Conservation (phyloP, 2,113 vertebrate genomes). For the Oncorhynchus tshawytscha region DNA sequence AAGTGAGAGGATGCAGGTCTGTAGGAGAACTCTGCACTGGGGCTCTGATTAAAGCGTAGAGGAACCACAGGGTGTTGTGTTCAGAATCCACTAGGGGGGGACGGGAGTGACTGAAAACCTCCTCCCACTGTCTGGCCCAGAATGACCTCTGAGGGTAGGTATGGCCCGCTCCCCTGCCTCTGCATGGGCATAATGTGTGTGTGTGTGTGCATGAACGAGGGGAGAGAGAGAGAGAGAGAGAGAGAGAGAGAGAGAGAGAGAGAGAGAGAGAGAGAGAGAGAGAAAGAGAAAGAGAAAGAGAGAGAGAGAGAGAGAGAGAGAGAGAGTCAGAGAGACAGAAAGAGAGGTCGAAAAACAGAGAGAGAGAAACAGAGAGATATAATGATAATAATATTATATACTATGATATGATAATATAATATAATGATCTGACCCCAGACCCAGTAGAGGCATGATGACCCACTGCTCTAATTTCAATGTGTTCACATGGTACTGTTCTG, state of each 20-base stretch:
- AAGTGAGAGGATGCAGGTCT: slow-evolving; percentile 58
- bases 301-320: neutral
- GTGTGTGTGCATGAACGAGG: neutral
- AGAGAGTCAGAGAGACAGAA: neutral
- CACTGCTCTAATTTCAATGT: neutral
- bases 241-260: neutral
- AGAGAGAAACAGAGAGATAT: neutral
- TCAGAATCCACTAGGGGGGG: slow-evolving; percentile 30
- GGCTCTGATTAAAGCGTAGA: slow-evolving; percentile 50
- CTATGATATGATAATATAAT: neutral
- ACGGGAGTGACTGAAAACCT: slow-evolving; percentile 53
- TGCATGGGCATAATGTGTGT: slow-evolving; percentile 5
- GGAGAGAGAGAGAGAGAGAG: neutral
- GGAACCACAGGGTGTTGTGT: slow-evolving; percentile 58
- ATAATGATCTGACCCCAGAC: neutral
- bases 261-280: neutral
- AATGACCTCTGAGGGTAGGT: slow-evolving; percentile 25
- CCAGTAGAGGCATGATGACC: neutral
- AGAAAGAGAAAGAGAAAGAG: neutral
- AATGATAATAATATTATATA: neutral
- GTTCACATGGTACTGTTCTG: neutral
- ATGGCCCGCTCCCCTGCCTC: neutral
- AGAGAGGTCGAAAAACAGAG: neutral
- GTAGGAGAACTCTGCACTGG: slow-evolving; percentile 35
- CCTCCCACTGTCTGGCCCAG: slow-evolving; percentile 15